A percentile compares a stretch with the other conserved stretches of the same genome.
phyloP scores from a whole-genome alignment of 2,113 vertebrate species.

The Centrocercus urophasianus region DNA sequence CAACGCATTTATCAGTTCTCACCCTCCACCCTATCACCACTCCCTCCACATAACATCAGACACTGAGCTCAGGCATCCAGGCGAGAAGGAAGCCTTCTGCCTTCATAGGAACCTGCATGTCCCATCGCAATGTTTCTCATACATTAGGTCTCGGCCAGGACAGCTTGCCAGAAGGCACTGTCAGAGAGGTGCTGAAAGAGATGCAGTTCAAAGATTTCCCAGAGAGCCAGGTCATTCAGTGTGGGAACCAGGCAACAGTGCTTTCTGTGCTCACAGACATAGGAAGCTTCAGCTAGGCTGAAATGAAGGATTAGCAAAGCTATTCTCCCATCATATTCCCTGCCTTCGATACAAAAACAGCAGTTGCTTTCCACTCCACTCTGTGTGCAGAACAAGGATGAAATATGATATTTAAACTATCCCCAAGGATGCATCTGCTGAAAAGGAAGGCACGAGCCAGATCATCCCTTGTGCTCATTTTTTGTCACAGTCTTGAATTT shows the following conservation, averaged over 20 bases:
- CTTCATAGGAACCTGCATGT: background rate
- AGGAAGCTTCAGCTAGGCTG: constrained; percentile 43
- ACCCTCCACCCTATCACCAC: constrained; percentile 50
- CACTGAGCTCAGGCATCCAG: background rate
- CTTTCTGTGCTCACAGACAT: constrained; percentile 37
- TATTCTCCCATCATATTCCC: constrained; percentile 19
- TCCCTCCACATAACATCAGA: constrained; percentile 45
- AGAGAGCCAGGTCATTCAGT: constrained; percentile 58
- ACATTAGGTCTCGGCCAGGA: constrained; percentile 14
- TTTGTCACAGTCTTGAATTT: constrained; percentile 71
- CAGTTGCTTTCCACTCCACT: constrained; percentile 65
- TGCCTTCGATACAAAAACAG: constrained; percentile 69
- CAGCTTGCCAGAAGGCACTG: constrained; percentile 48
- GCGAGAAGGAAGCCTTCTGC: constrained; percentile 9
- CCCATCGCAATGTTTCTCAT: background rate
- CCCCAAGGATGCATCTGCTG: constrained; percentile 76
- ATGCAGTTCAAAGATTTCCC: constrained; percentile 52
- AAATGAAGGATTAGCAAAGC: constrained; percentile 54
- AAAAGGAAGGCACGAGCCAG: constrained; percentile 76
- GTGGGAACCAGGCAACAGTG: constrained; percentile 41
- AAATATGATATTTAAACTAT: constrained; percentile 80
- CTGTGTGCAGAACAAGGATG: constrained; percentile 74
- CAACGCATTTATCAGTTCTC: constrained; percentile 30
- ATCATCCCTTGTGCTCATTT: constrained; percentile 65
- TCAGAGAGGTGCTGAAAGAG: constrained; percentile 64